Conservation (phyloP, 2,113 vertebrate species). For the Struthio camelus region DNA sequence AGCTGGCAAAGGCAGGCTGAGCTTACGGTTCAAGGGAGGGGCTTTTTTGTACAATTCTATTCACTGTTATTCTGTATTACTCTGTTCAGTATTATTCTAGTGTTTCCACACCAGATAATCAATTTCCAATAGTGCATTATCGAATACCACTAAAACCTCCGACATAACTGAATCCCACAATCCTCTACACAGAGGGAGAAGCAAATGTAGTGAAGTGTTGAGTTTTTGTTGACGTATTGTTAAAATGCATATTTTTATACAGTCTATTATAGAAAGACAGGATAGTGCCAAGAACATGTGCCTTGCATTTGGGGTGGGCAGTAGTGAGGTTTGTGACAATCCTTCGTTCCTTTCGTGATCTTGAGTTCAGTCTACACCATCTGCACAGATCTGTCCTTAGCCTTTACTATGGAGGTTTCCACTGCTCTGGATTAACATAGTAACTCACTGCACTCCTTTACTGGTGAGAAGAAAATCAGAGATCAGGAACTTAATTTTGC, state of each 20-base stretch:
- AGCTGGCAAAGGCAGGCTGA: background rate
- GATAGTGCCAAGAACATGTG: rapidly evolving
- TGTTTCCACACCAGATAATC: background rate
- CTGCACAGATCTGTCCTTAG: background rate
- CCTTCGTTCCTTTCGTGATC: background rate
- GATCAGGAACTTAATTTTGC: background rate
- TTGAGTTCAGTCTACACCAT: background rate
- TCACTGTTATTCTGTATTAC: background rate
- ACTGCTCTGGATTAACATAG: background rate
- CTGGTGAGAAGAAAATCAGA: background rate
- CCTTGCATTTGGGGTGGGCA: background rate
- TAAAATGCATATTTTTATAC: background rate
- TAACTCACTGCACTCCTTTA: background rate
- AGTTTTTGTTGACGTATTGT: background rate
- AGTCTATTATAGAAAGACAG: background rate
- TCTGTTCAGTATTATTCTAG: background rate
- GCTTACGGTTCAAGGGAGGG: background rate
- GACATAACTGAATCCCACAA: background rate
- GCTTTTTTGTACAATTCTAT: background rate
- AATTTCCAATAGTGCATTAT: background rate
- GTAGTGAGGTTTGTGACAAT: background rate
- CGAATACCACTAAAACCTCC: background rate
- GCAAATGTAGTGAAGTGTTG: background rate
- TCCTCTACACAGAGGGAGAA: background rate
- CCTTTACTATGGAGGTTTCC: background rate